Conservation (phyloP, 2,888 invertebrate species). For the Pemphredon lugubris region DNA sequence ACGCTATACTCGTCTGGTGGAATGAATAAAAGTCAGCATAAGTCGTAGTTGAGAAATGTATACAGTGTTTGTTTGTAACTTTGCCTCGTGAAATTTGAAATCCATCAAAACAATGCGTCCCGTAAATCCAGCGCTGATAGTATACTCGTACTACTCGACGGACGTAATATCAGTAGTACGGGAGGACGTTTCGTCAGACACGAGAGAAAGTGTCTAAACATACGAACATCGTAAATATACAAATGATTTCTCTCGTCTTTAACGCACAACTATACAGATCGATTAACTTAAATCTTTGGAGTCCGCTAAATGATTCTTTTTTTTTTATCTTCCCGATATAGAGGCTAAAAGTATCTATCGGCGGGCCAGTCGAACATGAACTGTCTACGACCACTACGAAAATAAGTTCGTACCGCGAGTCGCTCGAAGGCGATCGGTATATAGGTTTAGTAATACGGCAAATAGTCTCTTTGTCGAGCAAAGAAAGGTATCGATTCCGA, state of each 20-base stretch:
- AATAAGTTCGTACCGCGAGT: conserved; percentile 47
- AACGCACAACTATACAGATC: not conserved
- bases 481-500: conserved; percentile 59
- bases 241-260: not conserved
- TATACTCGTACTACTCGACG: too few relatives aligned
- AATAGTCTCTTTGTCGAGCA: conserved; percentile 61
- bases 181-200: too few relatives aligned
- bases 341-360: conserved; percentile 40
- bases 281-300: conserved; percentile 14
- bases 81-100: too few relatives aligned
- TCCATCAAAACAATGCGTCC: too few relatives aligned
- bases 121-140: too few relatives aligned
- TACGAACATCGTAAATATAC: too few relatives aligned
- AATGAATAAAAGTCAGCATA: too few relatives aligned
- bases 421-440: conserved; percentile 39
- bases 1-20: too few relatives aligned
- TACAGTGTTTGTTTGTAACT: too few relatives aligned
- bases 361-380: conserved; percentile 40
- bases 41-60: too few relatives aligned
- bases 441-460: conserved; percentile 57
- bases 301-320: conserved; percentile 15
- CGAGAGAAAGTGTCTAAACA: too few relatives aligned
- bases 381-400: conserved; percentile 29
- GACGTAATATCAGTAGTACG: too few relatives aligned
- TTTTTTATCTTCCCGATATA: conserved; percentile 35